phyloP scores from a whole-genome alignment of 2,113 vertebrate genomes.

The Thymallus thymallus region DNA sequence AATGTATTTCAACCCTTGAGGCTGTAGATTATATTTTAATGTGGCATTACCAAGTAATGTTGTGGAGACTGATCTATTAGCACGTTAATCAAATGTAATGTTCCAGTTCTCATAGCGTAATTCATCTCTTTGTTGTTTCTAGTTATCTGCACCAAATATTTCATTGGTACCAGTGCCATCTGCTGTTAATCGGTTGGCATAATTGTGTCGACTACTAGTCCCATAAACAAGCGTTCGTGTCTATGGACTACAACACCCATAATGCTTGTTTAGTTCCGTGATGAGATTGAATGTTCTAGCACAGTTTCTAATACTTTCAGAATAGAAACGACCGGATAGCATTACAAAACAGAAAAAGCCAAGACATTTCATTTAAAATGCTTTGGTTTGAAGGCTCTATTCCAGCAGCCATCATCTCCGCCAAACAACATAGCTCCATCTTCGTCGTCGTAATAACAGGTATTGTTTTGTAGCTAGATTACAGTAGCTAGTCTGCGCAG shows the following conservation, averaged over 20 bases:
- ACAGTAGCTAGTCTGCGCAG: too few species aligned
- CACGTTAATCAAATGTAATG: neutral
- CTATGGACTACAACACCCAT: neutral
- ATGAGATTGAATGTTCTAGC: slow-evolving; percentile 37
- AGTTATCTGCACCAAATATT: neutral
- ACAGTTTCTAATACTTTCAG: slow-evolving; percentile 10
- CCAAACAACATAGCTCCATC: slow-evolving; percentile 80
- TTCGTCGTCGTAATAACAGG: slow-evolving; percentile 95
- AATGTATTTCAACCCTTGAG: too few species aligned
- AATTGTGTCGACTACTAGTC: too few species aligned
- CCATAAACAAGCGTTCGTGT: too few species aligned
- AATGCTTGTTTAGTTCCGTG: slow-evolving; percentile 19
- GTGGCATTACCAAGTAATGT: neutral
- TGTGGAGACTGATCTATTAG: neutral
- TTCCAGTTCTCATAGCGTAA: neutral
- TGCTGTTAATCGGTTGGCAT: neutral
- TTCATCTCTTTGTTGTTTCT: neutral
- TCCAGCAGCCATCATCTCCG: slow-evolving; percentile 85
- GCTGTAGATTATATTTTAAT: too few species aligned
- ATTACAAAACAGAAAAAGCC: slow-evolving; percentile 11
- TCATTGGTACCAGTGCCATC: neutral
- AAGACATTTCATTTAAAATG: slow-evolving; percentile 64
- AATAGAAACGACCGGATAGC: slow-evolving; percentile 22
- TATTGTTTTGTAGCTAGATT: slow-evolving; percentile 51
- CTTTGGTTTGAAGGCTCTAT: slow-evolving; percentile 91